phyloP scores from a whole-genome alignment of 2,888 invertebrate genomes.

The Argyresthia goedartella region DNA sequence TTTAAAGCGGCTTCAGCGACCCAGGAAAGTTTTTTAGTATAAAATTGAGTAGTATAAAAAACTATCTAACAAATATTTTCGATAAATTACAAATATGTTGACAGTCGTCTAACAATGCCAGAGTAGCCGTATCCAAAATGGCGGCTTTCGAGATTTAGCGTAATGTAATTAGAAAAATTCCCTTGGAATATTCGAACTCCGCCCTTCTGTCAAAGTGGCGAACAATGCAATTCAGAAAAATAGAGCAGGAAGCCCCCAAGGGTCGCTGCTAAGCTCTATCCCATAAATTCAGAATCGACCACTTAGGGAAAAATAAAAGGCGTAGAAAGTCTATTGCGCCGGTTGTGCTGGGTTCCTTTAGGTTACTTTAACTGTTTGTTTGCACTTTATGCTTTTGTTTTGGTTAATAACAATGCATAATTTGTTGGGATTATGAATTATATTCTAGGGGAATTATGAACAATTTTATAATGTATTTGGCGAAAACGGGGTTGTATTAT shows the following conservation, averaged over 20 bases:
- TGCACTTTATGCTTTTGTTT: too few species aligned
- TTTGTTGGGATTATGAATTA: too few species aligned
- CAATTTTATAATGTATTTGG: too few species aligned
- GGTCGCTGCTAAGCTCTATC: conserved; percentile 39
- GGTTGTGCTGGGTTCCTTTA: background rate
- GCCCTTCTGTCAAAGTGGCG: conserved; percentile 23
- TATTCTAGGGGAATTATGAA: too few species aligned
- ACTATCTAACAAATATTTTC: too few species aligned
- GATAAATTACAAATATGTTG: too few species aligned
- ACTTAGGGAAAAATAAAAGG: conserved; percentile 31
- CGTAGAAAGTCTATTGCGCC: conserved; percentile 5
- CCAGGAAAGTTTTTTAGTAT: background rate
- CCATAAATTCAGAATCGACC: conserved; percentile 52
- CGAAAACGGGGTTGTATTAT: too few species aligned
- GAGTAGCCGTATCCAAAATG: too few species aligned
- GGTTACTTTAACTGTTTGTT: too few species aligned
- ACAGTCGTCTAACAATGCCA: too few species aligned
- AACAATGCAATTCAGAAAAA: conserved; percentile 39
- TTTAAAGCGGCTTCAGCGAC: conserved; percentile 10
- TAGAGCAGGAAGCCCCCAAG: conserved; percentile 39
- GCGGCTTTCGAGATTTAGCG: conserved; percentile 14
- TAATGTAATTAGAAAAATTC: conserved; percentile 30
- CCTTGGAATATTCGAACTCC: conserved; percentile 30
- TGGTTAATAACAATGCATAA: too few species aligned
- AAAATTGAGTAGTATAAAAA: too few species aligned